Conservation (phyloP, 2,888 invertebrate species). For the Gastracanthus pulcherrimus region DNA sequence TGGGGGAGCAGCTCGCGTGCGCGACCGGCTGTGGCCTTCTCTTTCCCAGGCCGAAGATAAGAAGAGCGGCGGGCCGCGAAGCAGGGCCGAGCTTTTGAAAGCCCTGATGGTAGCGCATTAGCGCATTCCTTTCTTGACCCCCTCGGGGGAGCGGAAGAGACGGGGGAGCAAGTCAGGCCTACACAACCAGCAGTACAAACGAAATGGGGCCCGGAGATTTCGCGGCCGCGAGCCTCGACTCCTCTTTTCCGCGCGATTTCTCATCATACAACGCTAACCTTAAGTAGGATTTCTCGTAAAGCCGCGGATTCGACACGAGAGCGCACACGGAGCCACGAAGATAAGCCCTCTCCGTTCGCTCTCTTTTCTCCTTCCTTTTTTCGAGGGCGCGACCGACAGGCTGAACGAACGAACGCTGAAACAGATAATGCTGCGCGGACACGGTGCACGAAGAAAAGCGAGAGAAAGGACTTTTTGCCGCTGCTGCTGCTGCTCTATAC, state of each 20-base stretch:
- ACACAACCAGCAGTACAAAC: no score
- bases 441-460: neutral
- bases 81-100: conserved; percentile 48
- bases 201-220: neutral
- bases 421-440: conserved; percentile 34
- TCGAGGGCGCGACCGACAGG: neutral
- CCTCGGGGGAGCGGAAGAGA: neutral
- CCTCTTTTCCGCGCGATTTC: conserved; percentile 24
- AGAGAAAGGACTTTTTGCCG: conserved; percentile 4
- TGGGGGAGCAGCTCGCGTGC: neutral
- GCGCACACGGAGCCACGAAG: neutral
- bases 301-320: conserved; percentile 37
- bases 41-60: conserved; percentile 13
- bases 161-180: neutral
- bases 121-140: conserved; percentile 42
- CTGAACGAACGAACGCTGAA: conserved; percentile 1
- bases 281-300: conserved; percentile 51
- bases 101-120: conserved; percentile 47
- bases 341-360: conserved; percentile 18
- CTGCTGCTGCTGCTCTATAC: neutral
- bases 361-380: neutral
- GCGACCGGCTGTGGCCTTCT: neutral
- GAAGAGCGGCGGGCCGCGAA: neutral
- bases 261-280: conserved; percentile 22
- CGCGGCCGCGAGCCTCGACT: neutral